Percentiles rank a stretch among this genome's conserved stretches.
These are phyloP conservation scores for Aplocera efformata DNA, from an alignment of 2,888 invertebrate genomes.

Conservation along the genomic window DNA sequence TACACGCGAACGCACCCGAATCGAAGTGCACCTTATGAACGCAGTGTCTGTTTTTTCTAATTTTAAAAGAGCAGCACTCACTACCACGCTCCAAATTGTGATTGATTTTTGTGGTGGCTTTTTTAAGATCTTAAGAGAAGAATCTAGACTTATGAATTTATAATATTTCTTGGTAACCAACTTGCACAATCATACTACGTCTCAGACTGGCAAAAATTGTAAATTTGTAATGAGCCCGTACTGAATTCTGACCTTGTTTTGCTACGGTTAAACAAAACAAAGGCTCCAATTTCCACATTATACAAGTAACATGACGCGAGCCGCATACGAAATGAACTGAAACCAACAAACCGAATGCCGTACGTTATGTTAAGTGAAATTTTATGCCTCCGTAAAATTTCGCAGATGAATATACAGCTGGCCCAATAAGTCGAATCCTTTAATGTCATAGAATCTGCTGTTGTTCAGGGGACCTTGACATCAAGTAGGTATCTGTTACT, in stretches of 20 bases:
- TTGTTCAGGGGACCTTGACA: too few relatives aligned
- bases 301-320: slow-evolving; percentile 41
- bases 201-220: not conserved
- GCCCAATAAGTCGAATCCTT: not conserved
- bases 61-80: too few relatives aligned
- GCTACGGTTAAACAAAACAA: slow-evolving; percentile 46
- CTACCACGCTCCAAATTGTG: too few relatives aligned
- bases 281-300: slow-evolving; percentile 48
- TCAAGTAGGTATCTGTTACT: too few relatives aligned
- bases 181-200: too few relatives aligned
- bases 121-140: too few relatives aligned
- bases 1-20: too few relatives aligned
- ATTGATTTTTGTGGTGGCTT: too few relatives aligned
- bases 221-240: slow-evolving; percentile 12
- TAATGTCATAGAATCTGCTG: not conserved
- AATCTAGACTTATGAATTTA: too few relatives aligned
- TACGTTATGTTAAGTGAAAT: slow-evolving; percentile 61
- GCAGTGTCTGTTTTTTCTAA: too few relatives aligned
- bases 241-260: slow-evolving; percentile 24
- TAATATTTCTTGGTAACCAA: too few relatives aligned
- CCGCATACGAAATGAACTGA: slow-evolving; percentile 53
- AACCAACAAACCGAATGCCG: slow-evolving; percentile 54
- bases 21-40: too few relatives aligned
- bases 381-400: slow-evolving; percentile 64
- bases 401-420: slow-evolving; percentile 26